Conservation (phyloP, 2,888 invertebrate species). For the Euzetes globulus region DNA sequence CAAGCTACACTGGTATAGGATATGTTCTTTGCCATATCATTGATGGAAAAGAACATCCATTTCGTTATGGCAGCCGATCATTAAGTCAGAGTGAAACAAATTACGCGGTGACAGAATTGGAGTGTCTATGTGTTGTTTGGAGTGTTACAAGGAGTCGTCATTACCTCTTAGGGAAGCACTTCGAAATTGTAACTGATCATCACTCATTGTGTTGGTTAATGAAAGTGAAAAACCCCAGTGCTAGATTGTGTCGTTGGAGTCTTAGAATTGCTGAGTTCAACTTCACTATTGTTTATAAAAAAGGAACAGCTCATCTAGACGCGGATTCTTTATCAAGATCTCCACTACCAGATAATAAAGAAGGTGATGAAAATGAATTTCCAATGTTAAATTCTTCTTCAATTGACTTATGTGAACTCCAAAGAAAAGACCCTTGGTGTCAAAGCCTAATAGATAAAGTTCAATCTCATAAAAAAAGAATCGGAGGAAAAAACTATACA, state of each 20-base stretch:
- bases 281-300: conserved; percentile 46
- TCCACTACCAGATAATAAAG: neutral
- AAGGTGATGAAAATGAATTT: neutral
- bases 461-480: neutral
- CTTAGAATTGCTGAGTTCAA: conserved; percentile 47
- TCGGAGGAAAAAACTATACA: neutral
- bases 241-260: conserved; percentile 50
- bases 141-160: conserved; percentile 47
- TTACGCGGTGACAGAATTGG: conserved; percentile 48
- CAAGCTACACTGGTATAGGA: neutral
- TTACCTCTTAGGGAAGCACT: conserved; percentile 47
- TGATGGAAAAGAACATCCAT: neutral
- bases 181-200: conserved; percentile 49
- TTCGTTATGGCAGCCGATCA: neutral
- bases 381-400: neutral
- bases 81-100: conserved; percentile 45
- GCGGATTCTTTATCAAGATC: conserved; percentile 44
- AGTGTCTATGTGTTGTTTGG: conserved; percentile 46
- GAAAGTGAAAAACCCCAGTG: conserved; percentile 47
- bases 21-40: neutral
- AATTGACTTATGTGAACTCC: neutral
- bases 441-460: neutral
- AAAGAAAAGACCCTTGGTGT: neutral
- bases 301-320: conserved; percentile 46
- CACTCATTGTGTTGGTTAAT: conserved; percentile 51